Percentiles rank a stretch among this genome's conserved stretches.
Evolutionary conservation across 1,140 invertebrate genomes (phyloP).

Genomic region (Mesaphorura yosii): DNA sequence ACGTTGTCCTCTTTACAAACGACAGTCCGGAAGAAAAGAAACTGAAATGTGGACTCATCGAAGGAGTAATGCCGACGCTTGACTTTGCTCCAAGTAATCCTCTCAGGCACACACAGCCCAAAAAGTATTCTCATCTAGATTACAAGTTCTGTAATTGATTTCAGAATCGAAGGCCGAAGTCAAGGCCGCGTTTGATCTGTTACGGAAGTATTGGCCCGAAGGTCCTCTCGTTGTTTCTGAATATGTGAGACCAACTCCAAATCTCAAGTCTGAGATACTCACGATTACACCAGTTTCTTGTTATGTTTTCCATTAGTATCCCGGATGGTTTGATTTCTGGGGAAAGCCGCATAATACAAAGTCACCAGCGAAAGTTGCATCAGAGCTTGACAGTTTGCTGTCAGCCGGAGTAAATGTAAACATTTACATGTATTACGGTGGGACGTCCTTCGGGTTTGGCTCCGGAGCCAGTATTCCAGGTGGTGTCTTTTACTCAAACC

Average conservation of each 20-base stretch:
- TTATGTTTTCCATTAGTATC: too few relatives aligned
- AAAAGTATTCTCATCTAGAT: too few relatives aligned
- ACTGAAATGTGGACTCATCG: constrained; percentile 52
- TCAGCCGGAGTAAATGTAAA: constrained; percentile 53
- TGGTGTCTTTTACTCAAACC: constrained; percentile 41
- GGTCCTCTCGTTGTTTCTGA: constrained; percentile 78
- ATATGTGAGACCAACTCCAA: too few relatives aligned
- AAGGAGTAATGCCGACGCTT: constrained; percentile 49
- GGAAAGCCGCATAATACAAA: constrained; percentile 50
- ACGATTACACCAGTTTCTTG: too few relatives aligned
- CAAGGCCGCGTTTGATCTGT: constrained; percentile 35
- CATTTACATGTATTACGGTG: constrained; percentile 64
- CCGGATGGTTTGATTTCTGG: constrained; percentile 79
- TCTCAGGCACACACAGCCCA: too few relatives aligned
- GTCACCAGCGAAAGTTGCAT: constrained; percentile 41
- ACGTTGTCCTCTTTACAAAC: constrained; percentile 70
- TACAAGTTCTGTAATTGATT: too few relatives aligned
- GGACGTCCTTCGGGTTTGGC: constrained; percentile 60
- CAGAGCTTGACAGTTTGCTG: constrained; percentile 53
- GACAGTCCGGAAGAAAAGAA: constrained; percentile 46
- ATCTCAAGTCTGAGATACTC: too few relatives aligned
- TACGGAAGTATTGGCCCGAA: constrained; percentile 45
- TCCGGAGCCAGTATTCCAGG: constrained; percentile 40
- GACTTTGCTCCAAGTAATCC: constrained; percentile 66
- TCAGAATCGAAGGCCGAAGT: constrained; percentile 34